These are phyloP conservation scores for Argya squamiceps DNA, from an alignment of 2,797 vertebrate genomes.

Conservation along the genomic window DNA sequence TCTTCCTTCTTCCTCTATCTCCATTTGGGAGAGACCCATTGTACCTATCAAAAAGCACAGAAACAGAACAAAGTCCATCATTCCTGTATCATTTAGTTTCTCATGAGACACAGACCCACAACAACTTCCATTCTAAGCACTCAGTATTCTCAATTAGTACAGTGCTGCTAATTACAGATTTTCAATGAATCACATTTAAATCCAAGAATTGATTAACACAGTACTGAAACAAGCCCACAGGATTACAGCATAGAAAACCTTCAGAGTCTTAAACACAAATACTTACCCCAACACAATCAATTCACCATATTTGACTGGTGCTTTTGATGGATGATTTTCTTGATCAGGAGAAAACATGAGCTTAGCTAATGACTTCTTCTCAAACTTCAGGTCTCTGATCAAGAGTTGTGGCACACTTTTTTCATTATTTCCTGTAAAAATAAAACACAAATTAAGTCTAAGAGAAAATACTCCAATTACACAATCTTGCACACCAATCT, in stretches of 20 bases:
- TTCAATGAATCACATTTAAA: neutral
- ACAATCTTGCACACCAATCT: neutral
- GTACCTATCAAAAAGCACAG: slow-evolving; percentile 81
- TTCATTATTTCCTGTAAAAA: slow-evolving; percentile 82
- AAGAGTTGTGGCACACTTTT: slow-evolving; percentile 78
- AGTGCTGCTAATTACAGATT: neutral
- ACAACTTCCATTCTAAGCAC: neutral
- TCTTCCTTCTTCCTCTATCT: slow-evolving; percentile 96
- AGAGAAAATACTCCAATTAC: neutral
- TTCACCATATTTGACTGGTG: slow-evolving; percentile 99
- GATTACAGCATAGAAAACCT: neutral
- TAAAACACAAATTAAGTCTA: neutral
- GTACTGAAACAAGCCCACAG: neutral
- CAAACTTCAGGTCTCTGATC: slow-evolving; percentile 78
- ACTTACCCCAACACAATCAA: slow-evolving; percentile 98
- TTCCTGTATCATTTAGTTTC: neutral
- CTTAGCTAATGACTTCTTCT: slow-evolving; percentile 77
- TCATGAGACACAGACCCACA: neutral
- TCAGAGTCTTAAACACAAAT: neutral
- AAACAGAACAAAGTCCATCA: neutral
- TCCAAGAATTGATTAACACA: neutral
- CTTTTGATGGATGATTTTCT: slow-evolving; percentile 99
- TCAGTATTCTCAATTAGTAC: neutral
- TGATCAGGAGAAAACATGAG: slow-evolving; percentile 99
- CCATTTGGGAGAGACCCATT: slow-evolving; percentile 99